These are phyloP conservation scores for Ceratina japonica DNA, from an alignment of 1,140 invertebrate genomes.

Conservation along the genomic window DNA sequence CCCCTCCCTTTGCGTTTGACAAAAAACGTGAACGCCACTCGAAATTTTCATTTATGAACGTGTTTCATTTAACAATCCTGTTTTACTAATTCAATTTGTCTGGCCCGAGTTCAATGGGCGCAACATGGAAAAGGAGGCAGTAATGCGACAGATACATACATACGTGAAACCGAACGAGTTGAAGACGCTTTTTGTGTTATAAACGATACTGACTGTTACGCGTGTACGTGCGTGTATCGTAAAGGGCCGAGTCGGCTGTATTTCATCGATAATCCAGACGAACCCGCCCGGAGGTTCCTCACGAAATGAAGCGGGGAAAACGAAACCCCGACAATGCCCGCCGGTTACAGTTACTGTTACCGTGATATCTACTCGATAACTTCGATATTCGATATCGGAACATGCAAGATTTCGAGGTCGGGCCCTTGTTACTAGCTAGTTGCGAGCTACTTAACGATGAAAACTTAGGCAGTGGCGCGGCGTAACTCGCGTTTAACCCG, in stretches of 20 bases:
- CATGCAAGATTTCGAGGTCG: constrained; percentile 34
- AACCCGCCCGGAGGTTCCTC: constrained; percentile 26
- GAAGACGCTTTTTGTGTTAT: background rate
- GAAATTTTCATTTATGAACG: constrained; percentile 17
- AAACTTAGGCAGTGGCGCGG: constrained; percentile 70
- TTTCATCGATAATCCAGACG: constrained; percentile 4
- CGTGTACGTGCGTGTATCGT: no score
- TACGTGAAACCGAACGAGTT: background rate
- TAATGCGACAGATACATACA: background rate
- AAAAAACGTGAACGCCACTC: constrained; percentile 22
- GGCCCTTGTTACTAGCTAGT: background rate
- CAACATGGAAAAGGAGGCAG: background rate
- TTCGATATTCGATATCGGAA: constrained; percentile 46
- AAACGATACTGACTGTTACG: background rate
- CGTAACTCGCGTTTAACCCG: constrained; percentile 77
- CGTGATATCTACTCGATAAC: constrained; percentile 31
- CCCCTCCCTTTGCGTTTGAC: constrained; percentile 41
- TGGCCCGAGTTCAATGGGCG: no score
- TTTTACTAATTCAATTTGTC: no score
- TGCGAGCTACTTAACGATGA: constrained; percentile 70
- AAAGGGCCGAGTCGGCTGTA: background rate
- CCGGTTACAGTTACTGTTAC: constrained; percentile 44
- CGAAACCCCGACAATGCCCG: constrained; percentile 69
- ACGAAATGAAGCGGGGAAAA: constrained; percentile 40
- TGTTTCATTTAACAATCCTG: no score